Base-by-base conservation (phyloP, 1,140 invertebrate species). In the Micrasema longulum region DNA sequence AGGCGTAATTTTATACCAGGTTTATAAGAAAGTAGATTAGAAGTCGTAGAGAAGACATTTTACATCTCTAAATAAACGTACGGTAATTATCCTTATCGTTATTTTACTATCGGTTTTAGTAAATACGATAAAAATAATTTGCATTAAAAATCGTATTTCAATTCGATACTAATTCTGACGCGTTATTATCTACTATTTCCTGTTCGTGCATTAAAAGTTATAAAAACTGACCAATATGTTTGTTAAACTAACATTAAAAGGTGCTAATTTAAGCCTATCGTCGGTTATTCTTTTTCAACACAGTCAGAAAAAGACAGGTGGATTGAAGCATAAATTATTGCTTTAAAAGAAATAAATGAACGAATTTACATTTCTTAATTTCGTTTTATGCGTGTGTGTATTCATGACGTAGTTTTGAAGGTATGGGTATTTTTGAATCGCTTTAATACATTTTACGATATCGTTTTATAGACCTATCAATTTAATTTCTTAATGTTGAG, bases 301-400 rank as follows among this genome's bases (percentile, higher is more conserved):
- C 20, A 12, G 41, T 16, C 12, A 45, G 41, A 2, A 55, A 55
- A 35, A 6, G 18, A 57, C 23, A 57, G 53, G 53, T 57, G 53
- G n/a, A n/a, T 57, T 57, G 31, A n/a, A n/a, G 53, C 53, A 57
- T 57, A 57, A 57, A 57, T 57, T 57, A 57, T 57, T n/a, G 53
- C 10, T 35, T 55, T 7, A 35, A 35, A 55, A 12, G 41, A 14
- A 22, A 52, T 52, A 11, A 45, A 45, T 7, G n/a, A 57, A 57
- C 23, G 23, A 57, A 35, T 57, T 35, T 16, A 50, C 36, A 57
- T 57, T 16, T 9, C 18, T 4, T 53, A 7, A n/a, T 57, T 57
- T 35, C 18, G 48, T 22, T 20, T 50, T 26, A 52, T 20, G 18
- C 11, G 18, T 2, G 11, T 12, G 23, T 22, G 23, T 52, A n/a